A percentile compares a stretch with the other conserved stretches of the same genome.
Conservation (phyloP, 2,888 invertebrate species). For the Podotricha telesiphe region DNA sequence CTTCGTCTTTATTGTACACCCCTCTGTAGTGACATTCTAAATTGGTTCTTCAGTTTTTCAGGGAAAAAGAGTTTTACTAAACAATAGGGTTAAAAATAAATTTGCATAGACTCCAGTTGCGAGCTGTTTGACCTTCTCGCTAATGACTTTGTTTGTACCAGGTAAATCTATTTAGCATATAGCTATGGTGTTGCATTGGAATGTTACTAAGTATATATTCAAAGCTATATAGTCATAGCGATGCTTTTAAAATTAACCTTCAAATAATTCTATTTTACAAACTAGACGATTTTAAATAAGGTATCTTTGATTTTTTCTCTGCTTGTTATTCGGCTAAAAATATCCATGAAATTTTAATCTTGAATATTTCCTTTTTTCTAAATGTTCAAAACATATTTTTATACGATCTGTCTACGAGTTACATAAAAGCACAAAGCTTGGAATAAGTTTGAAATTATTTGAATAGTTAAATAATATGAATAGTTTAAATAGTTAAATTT, state of each 20-base stretch:
- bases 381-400: constrained; percentile 7
- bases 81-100: constrained; percentile 13
- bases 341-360: background rate
- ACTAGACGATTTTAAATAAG: background rate
- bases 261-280: background rate
- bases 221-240: background rate
- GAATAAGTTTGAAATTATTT: background rate
- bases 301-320: background rate
- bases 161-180: constrained; percentile 9
- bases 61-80: background rate
- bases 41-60: background rate
- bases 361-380: background rate
- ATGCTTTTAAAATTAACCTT: background rate
- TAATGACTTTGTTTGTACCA: constrained; percentile 9
- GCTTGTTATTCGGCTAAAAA: background rate
- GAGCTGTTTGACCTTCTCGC: constrained; percentile 8
- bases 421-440: background rate
- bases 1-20: background rate
- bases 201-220: background rate
- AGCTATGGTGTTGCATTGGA: background rate
- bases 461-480: too few species aligned
- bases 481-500: too few species aligned
- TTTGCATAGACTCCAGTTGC: constrained; percentile 1
- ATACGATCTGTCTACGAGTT: background rate
- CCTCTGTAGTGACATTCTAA: background rate